Evolutionary conservation across 1,140 invertebrate species (phyloP).

Genomic region (Meloidogyne hapla): DNA sequence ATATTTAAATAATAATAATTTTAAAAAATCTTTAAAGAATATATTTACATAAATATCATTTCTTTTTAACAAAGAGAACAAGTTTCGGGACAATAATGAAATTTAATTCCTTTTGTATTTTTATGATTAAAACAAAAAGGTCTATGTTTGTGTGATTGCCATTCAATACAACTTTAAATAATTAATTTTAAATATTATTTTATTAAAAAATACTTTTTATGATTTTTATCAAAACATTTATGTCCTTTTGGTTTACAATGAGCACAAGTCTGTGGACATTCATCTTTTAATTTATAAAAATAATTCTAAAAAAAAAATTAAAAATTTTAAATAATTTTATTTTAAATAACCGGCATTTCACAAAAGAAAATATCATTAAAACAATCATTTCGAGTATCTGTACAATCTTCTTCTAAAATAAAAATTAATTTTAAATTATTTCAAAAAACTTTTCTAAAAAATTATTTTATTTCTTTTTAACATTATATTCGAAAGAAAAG

Average conservation of each 20-base stretch:
- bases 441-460: too few species aligned
- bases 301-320: constrained; percentile 7
- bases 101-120: constrained; percentile 7
- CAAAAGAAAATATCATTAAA: constrained; percentile 7
- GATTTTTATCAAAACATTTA: constrained; percentile 6
- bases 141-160: constrained; percentile 6
- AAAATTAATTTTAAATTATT: neutral
- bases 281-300: constrained; percentile 8
- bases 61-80: constrained; percentile 1
- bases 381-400: constrained; percentile 14
- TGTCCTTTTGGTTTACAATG: constrained; percentile 13
- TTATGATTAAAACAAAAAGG: constrained; percentile 8
- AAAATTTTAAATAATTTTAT: neutral
- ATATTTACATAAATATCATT: too few species aligned
- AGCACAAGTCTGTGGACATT: neutral
- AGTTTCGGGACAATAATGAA: constrained; percentile 4
- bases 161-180: neutral
- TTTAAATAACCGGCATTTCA: constrained; percentile 3
- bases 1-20: too few species aligned
- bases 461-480: too few species aligned
- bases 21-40: too few species aligned
- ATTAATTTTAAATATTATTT: neutral
- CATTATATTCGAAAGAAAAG: too few species aligned
- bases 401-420: constrained; percentile 10
- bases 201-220: neutral